These are phyloP conservation scores for Pseudomyrmex gracilis DNA, from an alignment of 1,140 invertebrate species.

Conservation along the genomic window DNA sequence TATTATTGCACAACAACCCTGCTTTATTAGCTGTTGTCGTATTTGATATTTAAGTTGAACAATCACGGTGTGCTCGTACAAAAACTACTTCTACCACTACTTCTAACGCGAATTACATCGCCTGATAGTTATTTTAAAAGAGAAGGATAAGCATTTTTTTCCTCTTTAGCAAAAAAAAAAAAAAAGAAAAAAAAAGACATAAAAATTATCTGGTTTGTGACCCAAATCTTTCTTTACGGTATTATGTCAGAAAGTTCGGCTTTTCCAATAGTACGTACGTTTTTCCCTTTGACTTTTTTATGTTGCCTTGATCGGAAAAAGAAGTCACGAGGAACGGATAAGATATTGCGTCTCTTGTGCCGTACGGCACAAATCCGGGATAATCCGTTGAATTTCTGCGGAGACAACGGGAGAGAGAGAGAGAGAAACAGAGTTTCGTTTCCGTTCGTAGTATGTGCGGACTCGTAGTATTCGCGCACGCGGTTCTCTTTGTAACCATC, in stretches of 20 bases:
- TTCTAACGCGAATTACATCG: neutral
- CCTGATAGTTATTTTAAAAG: neutral
- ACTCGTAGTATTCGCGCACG: conserved; percentile 13
- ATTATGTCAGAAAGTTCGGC: conserved; percentile 32
- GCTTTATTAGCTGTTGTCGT: neutral
- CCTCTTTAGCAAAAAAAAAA: neutral
- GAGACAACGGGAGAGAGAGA: conserved; percentile 17
- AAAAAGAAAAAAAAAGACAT: neutral
- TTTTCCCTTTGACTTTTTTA: conserved; percentile 24
- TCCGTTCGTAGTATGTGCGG: neutral
- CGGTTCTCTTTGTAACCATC: conserved; percentile 38
- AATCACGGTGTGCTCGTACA: neutral
- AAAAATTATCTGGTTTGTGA: conserved; percentile 40
- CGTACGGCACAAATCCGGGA: conserved; percentile 61
- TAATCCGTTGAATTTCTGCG: conserved; percentile 66
- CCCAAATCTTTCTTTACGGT: conserved; percentile 19
- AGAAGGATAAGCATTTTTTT: neutral
- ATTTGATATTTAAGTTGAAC: neutral
- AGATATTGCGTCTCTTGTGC: conserved; percentile 38
- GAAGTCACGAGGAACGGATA: conserved; percentile 42
- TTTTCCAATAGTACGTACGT: conserved; percentile 27
- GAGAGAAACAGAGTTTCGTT: conserved; percentile 11
- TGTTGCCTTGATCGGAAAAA: conserved; percentile 41
- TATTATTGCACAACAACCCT: no score
- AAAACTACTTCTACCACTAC: neutral